Evolutionary conservation across 2,113 vertebrate species (phyloP).

Genomic region (Octodon degus): DNA sequence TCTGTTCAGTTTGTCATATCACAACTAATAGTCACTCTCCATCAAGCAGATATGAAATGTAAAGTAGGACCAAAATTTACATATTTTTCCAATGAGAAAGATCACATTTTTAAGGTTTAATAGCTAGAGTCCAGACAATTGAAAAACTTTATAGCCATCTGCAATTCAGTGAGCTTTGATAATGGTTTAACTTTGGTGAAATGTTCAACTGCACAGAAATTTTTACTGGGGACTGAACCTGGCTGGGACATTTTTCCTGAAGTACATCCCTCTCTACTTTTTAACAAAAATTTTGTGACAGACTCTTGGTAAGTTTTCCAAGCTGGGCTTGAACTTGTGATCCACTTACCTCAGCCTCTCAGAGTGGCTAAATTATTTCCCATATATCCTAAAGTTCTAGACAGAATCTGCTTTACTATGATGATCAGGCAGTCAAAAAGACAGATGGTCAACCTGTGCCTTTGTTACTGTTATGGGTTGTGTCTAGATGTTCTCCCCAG

Average conservation of each 20-base stretch:
- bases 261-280: background rate
- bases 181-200: background rate
- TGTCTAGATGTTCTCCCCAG: background rate
- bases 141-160: background rate
- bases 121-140: background rate
- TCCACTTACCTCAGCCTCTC: background rate
- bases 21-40: background rate
- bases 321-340: background rate
- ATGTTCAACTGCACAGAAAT: background rate
- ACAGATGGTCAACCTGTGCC: background rate
- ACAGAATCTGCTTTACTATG: background rate
- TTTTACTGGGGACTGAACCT: background rate
- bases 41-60: background rate
- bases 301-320: background rate
- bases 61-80: background rate
- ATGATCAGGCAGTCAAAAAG: background rate
- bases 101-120: conserved; percentile 24
- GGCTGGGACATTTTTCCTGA: background rate
- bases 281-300: background rate
- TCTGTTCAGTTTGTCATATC: background rate
- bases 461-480: background rate
- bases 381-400: background rate
- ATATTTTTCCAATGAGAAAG: background rate
- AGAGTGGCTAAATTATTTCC: background rate
- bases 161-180: conserved; percentile 6